These are phyloP conservation scores for Myanophis thanlyinensis DNA, from an alignment of 2,113 vertebrate genomes.

Conservation along the genomic window DNA sequence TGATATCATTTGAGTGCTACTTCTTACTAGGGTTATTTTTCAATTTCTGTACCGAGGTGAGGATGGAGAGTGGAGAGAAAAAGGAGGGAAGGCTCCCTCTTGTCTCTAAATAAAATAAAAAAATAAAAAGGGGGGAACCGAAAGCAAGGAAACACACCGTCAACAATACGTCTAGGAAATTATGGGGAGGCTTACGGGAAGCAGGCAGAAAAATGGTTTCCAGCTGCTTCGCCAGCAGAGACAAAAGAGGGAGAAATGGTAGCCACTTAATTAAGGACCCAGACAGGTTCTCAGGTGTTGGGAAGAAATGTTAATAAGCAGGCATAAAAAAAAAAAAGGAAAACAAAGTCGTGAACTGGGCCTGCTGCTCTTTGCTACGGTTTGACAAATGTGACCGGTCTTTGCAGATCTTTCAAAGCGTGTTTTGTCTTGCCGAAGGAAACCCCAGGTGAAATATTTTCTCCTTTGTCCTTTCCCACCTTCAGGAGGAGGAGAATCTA, in stretches of 20 bases:
- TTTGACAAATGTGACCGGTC: background rate
- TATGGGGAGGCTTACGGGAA: background rate
- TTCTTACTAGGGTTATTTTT: background rate
- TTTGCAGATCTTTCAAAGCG: background rate
- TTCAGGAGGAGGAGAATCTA: background rate
- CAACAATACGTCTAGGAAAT: background rate
- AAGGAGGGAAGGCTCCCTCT: background rate
- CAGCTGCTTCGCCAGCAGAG: conserved; percentile 18
- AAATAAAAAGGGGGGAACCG: too few relatives aligned
- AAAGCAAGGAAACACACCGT: background rate
- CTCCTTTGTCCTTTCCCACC: background rate
- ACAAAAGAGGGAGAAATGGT: conserved; percentile 6
- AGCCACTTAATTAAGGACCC: conserved; percentile 3
- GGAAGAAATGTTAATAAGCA: background rate
- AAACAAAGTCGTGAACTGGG: background rate
- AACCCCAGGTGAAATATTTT: background rate
- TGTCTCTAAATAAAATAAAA: background rate
- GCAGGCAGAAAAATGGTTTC: conserved; percentile 4
- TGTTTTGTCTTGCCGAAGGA: background rate
- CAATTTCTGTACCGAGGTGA: background rate
- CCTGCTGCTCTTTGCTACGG: background rate
- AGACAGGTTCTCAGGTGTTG: conserved; percentile 13
- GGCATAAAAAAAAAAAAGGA: conserved; percentile 9
- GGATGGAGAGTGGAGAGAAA: background rate
- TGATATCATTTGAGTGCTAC: background rate